phyloP scores from a whole-genome alignment of 2,888 invertebrate genomes.

The Scrobipalpa atriplicella region DNA sequence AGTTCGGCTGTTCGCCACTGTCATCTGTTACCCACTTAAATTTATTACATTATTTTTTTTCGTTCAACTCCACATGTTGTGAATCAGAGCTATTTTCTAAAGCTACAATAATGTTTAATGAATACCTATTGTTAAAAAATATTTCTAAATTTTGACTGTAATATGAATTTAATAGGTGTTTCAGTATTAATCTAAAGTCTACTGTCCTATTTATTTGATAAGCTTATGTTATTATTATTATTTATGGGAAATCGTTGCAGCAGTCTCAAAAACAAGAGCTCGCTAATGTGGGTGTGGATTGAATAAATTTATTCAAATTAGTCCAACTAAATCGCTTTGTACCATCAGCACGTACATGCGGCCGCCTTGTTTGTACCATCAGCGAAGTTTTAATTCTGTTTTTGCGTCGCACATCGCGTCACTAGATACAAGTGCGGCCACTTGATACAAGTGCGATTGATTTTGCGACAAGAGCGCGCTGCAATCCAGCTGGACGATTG shows the following conservation, averaged over 20 bases:
- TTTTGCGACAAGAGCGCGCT: conserved; percentile 39
- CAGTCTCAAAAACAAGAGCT: background rate
- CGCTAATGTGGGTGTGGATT: conserved; percentile 4
- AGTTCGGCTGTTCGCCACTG: conserved; percentile 56
- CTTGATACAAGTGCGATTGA: conserved; percentile 38
- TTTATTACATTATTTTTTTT: conserved; percentile 60
- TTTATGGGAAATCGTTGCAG: background rate
- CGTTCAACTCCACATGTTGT: conserved; percentile 30
- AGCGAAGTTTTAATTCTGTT: conserved; percentile 47
- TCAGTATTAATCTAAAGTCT: too few species aligned
- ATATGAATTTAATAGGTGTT: too few species aligned
- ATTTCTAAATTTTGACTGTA: too few species aligned
- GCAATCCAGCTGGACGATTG: background rate
- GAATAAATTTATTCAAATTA: conserved; percentile 34
- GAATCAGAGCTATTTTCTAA: background rate
- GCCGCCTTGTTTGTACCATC: conserved; percentile 43
- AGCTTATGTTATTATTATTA: too few species aligned
- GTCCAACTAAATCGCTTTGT: conserved; percentile 31
- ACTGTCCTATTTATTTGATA: too few species aligned
- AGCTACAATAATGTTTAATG: too few species aligned
- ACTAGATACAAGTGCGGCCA: conserved; percentile 40
- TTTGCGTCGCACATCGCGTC: conserved; percentile 55
- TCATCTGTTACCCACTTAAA: conserved; percentile 63
- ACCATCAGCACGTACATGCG: conserved; percentile 27
- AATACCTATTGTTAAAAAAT: too few species aligned